Conservation (phyloP, 1,140 invertebrate species). For the Pectinophora gossypiella region DNA sequence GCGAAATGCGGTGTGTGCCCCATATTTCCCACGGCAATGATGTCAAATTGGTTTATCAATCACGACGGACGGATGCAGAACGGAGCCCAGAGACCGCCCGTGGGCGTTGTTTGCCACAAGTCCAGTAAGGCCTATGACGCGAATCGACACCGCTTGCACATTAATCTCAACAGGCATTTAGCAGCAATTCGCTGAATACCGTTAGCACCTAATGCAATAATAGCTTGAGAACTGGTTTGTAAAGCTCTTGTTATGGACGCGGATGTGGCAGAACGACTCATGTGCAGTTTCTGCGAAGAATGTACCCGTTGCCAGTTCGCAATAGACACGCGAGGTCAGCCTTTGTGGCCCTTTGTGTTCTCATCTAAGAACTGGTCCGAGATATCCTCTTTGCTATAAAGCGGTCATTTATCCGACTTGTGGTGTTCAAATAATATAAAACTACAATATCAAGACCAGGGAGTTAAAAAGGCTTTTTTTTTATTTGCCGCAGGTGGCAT, state of each 20-base stretch:
- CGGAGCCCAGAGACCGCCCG: slow-evolving; percentile 45
- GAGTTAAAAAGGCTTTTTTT: too few relatives aligned
- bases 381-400: slow-evolving; percentile 35
- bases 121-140: slow-evolving; percentile 21
- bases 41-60: slow-evolving; percentile 63
- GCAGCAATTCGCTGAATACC: not conserved
- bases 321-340: slow-evolving; percentile 46
- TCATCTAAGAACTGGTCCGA: slow-evolving; percentile 43
- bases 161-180: not conserved
- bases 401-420: too few relatives aligned
- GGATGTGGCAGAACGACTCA: not conserved
- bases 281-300: not conserved
- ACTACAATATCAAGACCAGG: too few relatives aligned
- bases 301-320: slow-evolving; percentile 4
- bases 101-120: slow-evolving; percentile 37
- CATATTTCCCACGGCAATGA: slow-evolving; percentile 67
- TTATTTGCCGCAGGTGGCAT: too few relatives aligned
- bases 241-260: not conserved
- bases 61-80: slow-evolving; percentile 52
- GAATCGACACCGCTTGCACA: not conserved
- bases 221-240: not conserved
- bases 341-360: slow-evolving; percentile 43
- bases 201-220: not conserved
- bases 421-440: too few relatives aligned
- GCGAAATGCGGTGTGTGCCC: slow-evolving; percentile 20